Base-by-base conservation (phyloP, 1,140 invertebrate species). In the Diabrotica virgifera region DNA sequence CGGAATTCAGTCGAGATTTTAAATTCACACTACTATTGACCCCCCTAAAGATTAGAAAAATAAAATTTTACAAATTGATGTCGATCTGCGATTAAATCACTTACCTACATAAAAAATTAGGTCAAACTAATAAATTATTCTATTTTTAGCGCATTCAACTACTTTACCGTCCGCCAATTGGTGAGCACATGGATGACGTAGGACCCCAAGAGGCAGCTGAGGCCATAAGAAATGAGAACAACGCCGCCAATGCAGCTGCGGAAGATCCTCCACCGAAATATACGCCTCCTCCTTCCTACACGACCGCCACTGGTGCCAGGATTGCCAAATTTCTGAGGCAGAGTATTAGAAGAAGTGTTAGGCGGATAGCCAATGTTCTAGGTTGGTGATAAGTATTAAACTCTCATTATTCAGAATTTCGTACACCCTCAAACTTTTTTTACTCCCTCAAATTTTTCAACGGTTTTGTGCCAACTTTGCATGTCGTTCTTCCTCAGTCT, bases 211-310 rank as follows among this genome's bases (percentile, higher is more conserved):
- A 76, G 58, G 72, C 76, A 6, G 60, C 70, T n/a, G 69, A 78
- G 67, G 72, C 71, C 70, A 58, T 71, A 64, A 52, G 78, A 68
- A 70, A 74, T 66, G 67, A 76, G 65, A 69, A 70, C 52, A 64
- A 75, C 71, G 10, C 66, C 13, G 56, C 69, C 62, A 63, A 69
- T 66, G 46, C 77, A 12, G 78, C 80, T 54, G 81, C 84, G 8
- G 87, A 91, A 73, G 93, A 95, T 81, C 92, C 93, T 6, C 93
- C 94, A 9, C 94, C 93, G 12, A 95, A 95, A 77, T 96, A 96
- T 75, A 95, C 93, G 0, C 94, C 94, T 7, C 94, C 94, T 3
- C 94, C 93, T 4, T 94, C 91, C 14, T 96, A 95, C 75, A 92
- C 92, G 5, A 95, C 93, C 9, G 93, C 93, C 2, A 96, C 93